A percentile compares a stretch with the other conserved stretches of the same genome.
Conservation (phyloP, 2,113 vertebrate genomes). For the Bombycilla garrulus region DNA sequence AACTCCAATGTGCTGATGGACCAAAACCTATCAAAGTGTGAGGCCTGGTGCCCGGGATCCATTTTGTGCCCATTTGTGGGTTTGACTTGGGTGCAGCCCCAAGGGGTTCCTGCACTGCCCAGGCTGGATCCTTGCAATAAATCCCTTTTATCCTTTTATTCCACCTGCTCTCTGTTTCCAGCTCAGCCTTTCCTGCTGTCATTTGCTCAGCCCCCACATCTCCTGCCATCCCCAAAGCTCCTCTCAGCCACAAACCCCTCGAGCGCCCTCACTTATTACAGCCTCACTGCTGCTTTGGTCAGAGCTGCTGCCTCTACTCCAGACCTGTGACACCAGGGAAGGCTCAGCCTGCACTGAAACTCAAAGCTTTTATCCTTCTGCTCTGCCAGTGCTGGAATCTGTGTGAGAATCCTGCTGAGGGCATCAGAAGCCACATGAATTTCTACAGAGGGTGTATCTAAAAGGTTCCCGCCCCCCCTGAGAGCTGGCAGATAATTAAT, state of each 20-base stretch:
- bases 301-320: neutral
- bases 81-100: no score
- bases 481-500: neutral
- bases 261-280: neutral
- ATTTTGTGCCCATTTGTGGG: no score
- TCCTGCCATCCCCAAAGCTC: neutral
- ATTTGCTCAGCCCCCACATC: neutral
- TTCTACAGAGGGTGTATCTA: neutral
- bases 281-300: neutral
- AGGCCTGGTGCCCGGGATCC: no score
- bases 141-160: no score
- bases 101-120: no score
- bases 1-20: no score
- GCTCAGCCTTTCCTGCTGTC: no score
- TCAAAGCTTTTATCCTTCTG: neutral
- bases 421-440: neutral
- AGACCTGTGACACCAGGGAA: neutral
- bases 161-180: no score
- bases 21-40: no score
- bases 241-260: neutral
- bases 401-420: neutral
- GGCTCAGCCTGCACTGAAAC: neutral
- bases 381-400: neutral
- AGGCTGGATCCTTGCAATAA: no score
- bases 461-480: neutral